Conservation (phyloP, 2,113 vertebrate genomes). For the Vireo altiloquus region DNA sequence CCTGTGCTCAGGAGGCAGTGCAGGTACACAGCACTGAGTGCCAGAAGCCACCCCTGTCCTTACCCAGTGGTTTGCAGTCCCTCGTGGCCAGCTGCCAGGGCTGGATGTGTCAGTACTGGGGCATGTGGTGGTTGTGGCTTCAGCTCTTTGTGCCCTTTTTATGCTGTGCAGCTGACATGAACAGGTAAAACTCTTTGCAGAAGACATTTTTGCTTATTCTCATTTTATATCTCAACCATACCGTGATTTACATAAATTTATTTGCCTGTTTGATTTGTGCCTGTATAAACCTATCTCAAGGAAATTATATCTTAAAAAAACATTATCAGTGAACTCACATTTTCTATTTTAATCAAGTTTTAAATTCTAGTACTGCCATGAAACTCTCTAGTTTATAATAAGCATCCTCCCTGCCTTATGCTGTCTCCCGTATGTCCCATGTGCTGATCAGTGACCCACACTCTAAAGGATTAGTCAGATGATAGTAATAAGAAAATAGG, state of each 20-base stretch:
- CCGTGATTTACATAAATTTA: not conserved
- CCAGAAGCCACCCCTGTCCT: not conserved
- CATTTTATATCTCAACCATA: not conserved
- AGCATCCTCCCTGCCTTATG: not conserved
- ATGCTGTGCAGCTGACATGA: not conserved
- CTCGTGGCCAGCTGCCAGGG: not conserved
- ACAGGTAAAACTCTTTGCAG: not conserved
- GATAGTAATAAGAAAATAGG: not conserved
- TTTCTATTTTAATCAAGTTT: not conserved
- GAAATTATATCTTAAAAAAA: not conserved
- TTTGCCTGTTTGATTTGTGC: not conserved
- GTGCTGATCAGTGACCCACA: not conserved
- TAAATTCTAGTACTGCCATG: not conserved
- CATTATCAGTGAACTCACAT: not conserved
- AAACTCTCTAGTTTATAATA: not conserved
- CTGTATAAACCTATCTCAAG: not conserved
- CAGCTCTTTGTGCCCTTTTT: not conserved
- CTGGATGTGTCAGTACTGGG: not conserved
- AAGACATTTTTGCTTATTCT: not conserved
- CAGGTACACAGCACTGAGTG: not conserved
- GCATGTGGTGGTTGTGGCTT: not conserved
- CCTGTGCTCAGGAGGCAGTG: not conserved
- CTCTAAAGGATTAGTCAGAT: constrained; percentile 3
- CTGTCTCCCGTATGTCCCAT: not conserved
- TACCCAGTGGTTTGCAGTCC: rapidly evolving